Conservation (phyloP, 1,140 invertebrate genomes). For the Nymphalis io region DNA sequence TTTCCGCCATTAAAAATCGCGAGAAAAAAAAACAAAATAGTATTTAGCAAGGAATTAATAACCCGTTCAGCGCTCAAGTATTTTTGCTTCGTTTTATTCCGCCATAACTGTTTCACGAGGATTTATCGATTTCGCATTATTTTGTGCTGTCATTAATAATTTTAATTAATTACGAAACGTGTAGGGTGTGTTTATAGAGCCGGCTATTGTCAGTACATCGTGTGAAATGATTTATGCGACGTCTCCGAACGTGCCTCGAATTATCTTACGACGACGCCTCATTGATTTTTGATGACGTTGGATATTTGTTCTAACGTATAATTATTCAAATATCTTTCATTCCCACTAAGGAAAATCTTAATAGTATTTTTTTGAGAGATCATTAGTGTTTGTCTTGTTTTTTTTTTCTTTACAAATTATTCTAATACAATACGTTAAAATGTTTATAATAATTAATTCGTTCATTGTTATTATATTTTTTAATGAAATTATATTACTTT, state of each 20-base stretch:
- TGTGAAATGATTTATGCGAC: slow-evolving; percentile 66
- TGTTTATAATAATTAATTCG: no score
- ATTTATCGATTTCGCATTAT: slow-evolving; percentile 68
- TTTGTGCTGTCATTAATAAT: slow-evolving; percentile 67
- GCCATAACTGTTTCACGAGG: slow-evolving; percentile 21
- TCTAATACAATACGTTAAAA: no score
- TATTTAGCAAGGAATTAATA: slow-evolving; percentile 70
- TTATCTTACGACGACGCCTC: slow-evolving; percentile 52
- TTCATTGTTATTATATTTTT: no score
- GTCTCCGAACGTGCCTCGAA: slow-evolving; percentile 37
- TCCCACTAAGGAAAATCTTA: not conserved
- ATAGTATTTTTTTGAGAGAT: no score
- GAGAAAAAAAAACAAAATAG: slow-evolving; percentile 53
- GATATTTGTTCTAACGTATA: slow-evolving; percentile 33
- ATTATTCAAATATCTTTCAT: slow-evolving; percentile 4
- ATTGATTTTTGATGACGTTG: slow-evolving; percentile 70
- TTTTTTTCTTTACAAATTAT: no score
- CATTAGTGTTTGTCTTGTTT: no score
- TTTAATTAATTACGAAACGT: slow-evolving; percentile 63
- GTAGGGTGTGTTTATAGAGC: slow-evolving; percentile 58
- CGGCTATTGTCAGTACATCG: slow-evolving; percentile 58
- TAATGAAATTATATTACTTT: not conserved
- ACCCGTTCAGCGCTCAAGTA: slow-evolving; percentile 59
- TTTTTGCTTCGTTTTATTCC: slow-evolving; percentile 45
- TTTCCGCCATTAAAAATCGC: slow-evolving; percentile 65